These are phyloP conservation scores for Beaufortia kweichowensis DNA, from an alignment of 2,113 vertebrate species.

Conservation along the genomic window DNA sequence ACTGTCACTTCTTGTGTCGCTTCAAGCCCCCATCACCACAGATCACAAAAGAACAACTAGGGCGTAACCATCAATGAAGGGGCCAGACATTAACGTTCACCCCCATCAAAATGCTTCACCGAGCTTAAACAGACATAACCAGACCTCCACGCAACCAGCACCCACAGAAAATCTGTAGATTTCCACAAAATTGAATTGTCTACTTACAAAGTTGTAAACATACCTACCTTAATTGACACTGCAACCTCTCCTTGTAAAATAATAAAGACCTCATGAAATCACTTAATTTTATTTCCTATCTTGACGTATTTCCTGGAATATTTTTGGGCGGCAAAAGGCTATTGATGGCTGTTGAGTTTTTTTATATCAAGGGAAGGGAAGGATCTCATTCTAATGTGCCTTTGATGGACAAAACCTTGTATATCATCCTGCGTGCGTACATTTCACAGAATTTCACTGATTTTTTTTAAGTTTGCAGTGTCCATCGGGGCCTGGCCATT, in stretches of 20 bases:
- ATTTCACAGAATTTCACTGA: no score
- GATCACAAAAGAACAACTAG: constrained; percentile 56
- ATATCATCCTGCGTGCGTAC: no score
- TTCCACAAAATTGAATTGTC: background rate
- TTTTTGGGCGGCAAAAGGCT: no score
- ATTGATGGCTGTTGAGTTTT: no score
- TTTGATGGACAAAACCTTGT: no score
- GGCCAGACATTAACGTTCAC: background rate
- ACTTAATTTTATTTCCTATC: no score
- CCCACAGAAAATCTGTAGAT: background rate
- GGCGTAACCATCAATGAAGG: constrained; percentile 49
- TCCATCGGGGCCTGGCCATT: no score
- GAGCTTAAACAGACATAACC: background rate
- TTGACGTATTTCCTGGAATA: no score
- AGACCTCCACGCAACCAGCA: background rate
- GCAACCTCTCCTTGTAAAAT: background rate
- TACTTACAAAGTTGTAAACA: background rate
- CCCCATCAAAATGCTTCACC: background rate
- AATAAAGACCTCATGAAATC: constrained; percentile 5
- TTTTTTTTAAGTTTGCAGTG: no score
- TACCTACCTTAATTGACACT: background rate
- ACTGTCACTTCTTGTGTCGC: constrained; percentile 48
- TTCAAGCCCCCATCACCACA: constrained; percentile 34
- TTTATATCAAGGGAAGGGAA: no score
- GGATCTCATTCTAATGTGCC: no score